Percentiles rank a stretch among this genome's conserved stretches.
phyloP scores from a whole-genome alignment of 2,113 vertebrate genomes.

The Hemibagrus wyckioides region DNA sequence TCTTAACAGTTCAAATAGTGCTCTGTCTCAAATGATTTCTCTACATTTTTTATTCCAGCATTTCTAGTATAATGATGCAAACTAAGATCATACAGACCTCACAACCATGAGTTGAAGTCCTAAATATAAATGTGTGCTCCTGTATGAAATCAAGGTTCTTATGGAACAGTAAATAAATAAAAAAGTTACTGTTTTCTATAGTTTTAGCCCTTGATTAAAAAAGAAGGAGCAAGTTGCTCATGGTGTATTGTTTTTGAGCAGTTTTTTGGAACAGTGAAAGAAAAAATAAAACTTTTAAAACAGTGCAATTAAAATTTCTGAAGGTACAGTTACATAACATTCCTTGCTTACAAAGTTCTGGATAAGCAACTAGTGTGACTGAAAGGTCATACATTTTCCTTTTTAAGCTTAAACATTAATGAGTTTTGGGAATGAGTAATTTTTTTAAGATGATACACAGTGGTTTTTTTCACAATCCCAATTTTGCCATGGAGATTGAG shows the following conservation, averaged over 20 bases:
- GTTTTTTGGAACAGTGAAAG: not conserved
- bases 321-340: not conserved
- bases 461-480: too few species aligned
- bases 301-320: not conserved
- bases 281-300: not conserved
- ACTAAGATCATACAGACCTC: not conserved
- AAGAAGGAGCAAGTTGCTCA: not conserved
- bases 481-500: not conserved
- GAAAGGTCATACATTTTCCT: not conserved
- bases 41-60: not conserved
- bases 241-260: not conserved
- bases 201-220: not conserved
- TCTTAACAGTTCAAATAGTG: not conserved
- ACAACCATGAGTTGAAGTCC: not conserved
- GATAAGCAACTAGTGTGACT: not conserved
- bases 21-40: not conserved
- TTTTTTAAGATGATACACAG: too few species aligned
- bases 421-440: not conserved
- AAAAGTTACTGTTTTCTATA: not conserved
- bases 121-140: not conserved
- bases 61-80: not conserved
- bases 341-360: not conserved
- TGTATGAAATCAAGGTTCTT: not conserved
- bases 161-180: not conserved
- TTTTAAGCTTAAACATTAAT: not conserved